Evolutionary conservation across 2,797 vertebrate species (phyloP).

Genomic region (Myiotriccus ornatus): DNA sequence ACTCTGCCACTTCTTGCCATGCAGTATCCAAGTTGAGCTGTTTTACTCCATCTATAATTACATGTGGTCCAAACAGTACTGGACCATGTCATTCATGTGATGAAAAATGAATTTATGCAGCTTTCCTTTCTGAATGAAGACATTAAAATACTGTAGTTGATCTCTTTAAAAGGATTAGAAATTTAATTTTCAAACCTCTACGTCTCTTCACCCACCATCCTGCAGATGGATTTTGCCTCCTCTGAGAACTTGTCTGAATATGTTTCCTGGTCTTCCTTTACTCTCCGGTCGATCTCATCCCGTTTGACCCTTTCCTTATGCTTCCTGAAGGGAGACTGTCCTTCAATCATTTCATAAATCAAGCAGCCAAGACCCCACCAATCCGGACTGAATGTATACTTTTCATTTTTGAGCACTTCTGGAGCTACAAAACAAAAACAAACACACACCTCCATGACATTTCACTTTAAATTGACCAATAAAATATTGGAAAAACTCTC

Average conservation of each 20-base stretch:
- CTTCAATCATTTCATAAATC: conserved; percentile 93
- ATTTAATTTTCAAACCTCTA: conserved; percentile 42
- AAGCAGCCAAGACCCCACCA: conserved; percentile 95
- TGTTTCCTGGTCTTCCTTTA: conserved; percentile 83
- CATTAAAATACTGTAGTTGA: not conserved
- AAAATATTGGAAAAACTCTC: not conserved
- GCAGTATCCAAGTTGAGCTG: not conserved
- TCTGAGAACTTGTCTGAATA: conserved; percentile 89
- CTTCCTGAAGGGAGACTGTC: conserved; percentile 89
- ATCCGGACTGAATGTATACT: conserved; percentile 88
- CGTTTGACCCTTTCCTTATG: conserved; percentile 87
- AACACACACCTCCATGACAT: not conserved
- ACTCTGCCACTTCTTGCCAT: not conserved
- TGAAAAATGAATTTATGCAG: not conserved
- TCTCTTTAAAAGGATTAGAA: not conserved
- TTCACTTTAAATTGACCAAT: not conserved
- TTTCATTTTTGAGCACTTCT: conserved; percentile 89
- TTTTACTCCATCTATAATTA: not conserved
- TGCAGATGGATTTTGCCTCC: conserved; percentile 88
- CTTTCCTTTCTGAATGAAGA: not conserved
- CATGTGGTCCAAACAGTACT: not conserved
- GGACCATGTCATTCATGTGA: not conserved
- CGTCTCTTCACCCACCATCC: conserved; percentile 81
- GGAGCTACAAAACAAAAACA: conserved; percentile 78
- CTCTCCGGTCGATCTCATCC: conserved; percentile 88